Conservation (phyloP, 2,888 invertebrate genomes). For the Eupithecia tripunctaria region DNA sequence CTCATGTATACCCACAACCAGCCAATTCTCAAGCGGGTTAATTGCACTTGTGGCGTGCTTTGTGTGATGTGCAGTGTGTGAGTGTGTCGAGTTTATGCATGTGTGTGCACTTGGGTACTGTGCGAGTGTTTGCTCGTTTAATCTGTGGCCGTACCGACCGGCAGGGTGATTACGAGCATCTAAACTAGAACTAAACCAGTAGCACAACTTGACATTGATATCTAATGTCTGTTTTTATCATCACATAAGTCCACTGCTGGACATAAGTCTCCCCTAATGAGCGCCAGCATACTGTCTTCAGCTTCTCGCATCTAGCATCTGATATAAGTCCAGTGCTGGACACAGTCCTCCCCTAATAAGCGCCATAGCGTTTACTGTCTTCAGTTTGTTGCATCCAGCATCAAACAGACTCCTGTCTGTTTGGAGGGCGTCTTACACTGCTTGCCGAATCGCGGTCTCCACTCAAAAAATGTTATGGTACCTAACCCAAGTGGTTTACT, state of each 20-base stretch:
- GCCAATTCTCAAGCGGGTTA: neutral
- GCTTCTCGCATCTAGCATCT: neutral
- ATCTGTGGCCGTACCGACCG: slow-evolving; percentile 1
- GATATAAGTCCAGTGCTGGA: neutral
- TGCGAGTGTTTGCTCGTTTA: neutral
- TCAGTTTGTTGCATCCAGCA: neutral
- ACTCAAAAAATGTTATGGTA: neutral
- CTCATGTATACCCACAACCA: neutral
- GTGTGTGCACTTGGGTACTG: neutral
- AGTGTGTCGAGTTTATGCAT: neutral
- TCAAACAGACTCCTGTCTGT: neutral
- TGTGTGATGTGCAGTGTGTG: neutral
- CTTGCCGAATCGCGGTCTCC: neutral
- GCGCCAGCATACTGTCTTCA: neutral
- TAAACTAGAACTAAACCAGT: neutral
- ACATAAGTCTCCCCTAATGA: neutral
- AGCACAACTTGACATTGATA: neutral
- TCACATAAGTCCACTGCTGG: neutral
- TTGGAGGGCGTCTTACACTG: neutral
- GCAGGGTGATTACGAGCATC: neutral
- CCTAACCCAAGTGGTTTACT: neutral
- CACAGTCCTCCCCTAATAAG: neutral
- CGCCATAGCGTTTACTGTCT: neutral
- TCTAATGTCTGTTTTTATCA: neutral
- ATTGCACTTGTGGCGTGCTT: neutral